These are phyloP conservation scores for Drosophila guanche DNA, from an alignment of 1,140 invertebrate genomes.

Conservation along the genomic window DNA sequence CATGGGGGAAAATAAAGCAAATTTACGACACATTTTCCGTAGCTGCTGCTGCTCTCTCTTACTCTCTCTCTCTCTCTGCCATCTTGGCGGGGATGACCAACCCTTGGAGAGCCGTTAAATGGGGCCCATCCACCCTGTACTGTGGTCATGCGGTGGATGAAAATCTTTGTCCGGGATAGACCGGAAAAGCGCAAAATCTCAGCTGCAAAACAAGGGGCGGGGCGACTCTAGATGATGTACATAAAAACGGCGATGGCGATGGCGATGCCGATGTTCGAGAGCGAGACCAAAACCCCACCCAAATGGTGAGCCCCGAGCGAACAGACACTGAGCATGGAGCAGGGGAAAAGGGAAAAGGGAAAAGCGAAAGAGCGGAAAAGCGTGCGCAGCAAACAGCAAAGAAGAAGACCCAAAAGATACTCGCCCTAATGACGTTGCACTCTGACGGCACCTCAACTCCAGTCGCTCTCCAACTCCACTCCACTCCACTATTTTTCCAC, in stretches of 20 bases:
- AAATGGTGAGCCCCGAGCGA: not conserved
- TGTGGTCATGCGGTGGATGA: slow-evolving; percentile 59
- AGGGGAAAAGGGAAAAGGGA: slow-evolving; percentile 3
- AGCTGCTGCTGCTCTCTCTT: slow-evolving; percentile 20
- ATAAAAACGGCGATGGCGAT: slow-evolving; percentile 62
- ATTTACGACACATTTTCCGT: slow-evolving; percentile 53
- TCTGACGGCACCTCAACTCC: slow-evolving; percentile 24
- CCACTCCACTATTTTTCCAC: no score
- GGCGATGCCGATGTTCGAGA: slow-evolving; percentile 19
- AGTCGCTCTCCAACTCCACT: slow-evolving; percentile 9
- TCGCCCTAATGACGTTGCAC: slow-evolving; percentile 48
- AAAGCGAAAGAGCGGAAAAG: slow-evolving; percentile 52
- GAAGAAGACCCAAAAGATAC: slow-evolving; percentile 47
- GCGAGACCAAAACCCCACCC: slow-evolving; percentile 45
- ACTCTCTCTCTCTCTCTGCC: slow-evolving; percentile 1
- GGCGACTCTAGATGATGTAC: slow-evolving; percentile 33
- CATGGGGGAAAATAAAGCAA: slow-evolving; percentile 45
- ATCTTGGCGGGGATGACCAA: slow-evolving; percentile 30
- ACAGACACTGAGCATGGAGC: not conserved
- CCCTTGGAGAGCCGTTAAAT: slow-evolving; percentile 35
- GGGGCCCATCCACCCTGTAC: slow-evolving; percentile 34
- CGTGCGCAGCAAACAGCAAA: slow-evolving; percentile 42
- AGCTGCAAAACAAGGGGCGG: slow-evolving; percentile 25
- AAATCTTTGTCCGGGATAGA: slow-evolving; percentile 55
- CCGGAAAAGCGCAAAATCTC: slow-evolving; percentile 76